Evolutionary conservation across 2,797 vertebrate genomes (phyloP), one percentile per base, ranked within the genome.

Genomic region (Eutrigla gurnardus): DNA sequence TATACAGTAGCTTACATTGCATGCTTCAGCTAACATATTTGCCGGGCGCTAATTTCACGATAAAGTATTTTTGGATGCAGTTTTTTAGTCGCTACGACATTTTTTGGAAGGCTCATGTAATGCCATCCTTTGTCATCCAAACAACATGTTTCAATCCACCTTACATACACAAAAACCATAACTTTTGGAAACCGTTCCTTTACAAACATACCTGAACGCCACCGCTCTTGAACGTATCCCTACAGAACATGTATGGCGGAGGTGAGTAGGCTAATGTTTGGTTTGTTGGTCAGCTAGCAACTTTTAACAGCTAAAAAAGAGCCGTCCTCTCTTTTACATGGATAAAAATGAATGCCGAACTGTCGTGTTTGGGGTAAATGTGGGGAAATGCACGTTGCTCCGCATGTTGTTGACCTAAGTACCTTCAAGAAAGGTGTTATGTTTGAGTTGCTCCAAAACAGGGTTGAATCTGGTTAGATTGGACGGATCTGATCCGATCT

Each of bases 191-290:
- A 58, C 1, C 0, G 58, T 45, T 72, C 36, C 39, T 53, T 66
- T 32, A 37, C n/a, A 68, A 67, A 85, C 73, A 25, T 14, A 17
- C 2, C 32, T 36, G 65, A 81, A 84, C 82, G 1, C 11, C 46
- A 4, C 7, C 0, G 77, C 43, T 82, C 71, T 87, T 90, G 87
- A 89, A 89, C 73, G 57, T 58, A 4, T n/a, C 76, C 37, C 25
- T 6, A 2, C 9, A 4, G 18, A 7, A 15, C 32, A 39, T 4
- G n/a, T 3, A 36, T 37, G n/a, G 33, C 45, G 47, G 9, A 60
- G 72, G 74, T 77, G 59, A 84, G 86, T 68, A 46, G 33, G 1
- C 7, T 7, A 40, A 58, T 7, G 42, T 42, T 17, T 52, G 61
- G 0, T 37, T 39, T 64, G 11, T 13, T 39, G 12, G 33, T 10